Evolutionary conservation across 1,140 invertebrate genomes (phyloP).

Genomic region (Lysiphlebus fabarum): DNA sequence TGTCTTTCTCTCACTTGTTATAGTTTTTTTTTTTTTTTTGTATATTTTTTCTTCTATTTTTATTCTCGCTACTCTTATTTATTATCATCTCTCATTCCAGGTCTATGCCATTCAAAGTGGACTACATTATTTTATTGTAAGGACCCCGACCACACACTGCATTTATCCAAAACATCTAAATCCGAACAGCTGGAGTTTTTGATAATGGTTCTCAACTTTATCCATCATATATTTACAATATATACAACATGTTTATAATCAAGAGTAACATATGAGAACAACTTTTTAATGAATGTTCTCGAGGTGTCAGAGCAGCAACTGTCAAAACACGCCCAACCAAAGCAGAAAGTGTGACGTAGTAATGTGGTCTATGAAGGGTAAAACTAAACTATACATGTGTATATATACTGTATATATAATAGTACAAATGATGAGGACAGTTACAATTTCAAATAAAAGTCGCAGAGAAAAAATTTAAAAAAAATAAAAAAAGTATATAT

Average conservation of each 20-base stretch:
- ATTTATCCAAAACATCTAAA: conserved; percentile 58
- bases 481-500: too few species aligned
- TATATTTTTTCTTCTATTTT: too few species aligned
- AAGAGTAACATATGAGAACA: conserved; percentile 42
- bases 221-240: neutral
- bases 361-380: conserved; percentile 9
- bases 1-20: neutral
- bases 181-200: conserved; percentile 52
- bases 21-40: conserved; percentile 8
- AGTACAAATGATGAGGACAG: too few species aligned
- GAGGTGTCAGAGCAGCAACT: conserved; percentile 57
- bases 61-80: conserved; percentile 22
- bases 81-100: conserved; percentile 31
- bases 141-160: conserved; percentile 41
- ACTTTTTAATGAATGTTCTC: conserved; percentile 52
- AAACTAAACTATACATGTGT: neutral
- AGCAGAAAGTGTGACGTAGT: conserved; percentile 25
- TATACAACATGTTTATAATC: neutral
- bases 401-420: too few species aligned
- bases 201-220: conserved; percentile 40
- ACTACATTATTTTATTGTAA: conserved; percentile 56
- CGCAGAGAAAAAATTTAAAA: too few species aligned
- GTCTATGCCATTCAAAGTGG: conserved; percentile 47
- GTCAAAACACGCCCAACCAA: conserved; percentile 50
- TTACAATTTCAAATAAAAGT: too few species aligned